Evolutionary conservation across 2,113 vertebrate genomes (phyloP).

Genomic region (Otus sunia): DNA sequence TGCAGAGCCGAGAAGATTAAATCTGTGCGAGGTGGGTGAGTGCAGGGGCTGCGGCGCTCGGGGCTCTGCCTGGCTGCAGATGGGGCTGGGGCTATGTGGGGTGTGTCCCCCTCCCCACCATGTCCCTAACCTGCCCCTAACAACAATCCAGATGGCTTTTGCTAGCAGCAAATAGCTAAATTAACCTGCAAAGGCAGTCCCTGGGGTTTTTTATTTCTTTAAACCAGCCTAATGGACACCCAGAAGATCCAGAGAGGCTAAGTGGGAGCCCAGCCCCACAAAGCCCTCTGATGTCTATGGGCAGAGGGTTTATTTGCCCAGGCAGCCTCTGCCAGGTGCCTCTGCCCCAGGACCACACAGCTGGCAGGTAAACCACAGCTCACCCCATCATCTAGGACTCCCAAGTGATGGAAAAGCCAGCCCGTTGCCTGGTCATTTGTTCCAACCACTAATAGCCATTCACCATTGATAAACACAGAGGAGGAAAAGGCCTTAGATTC

Average conservation of each 20-base stretch:
- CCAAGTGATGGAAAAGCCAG: not conserved
- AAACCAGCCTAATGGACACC: not conserved
- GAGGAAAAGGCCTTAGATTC: not conserved
- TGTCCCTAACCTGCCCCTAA: not conserved
- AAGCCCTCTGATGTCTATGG: not conserved
- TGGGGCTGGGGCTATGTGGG: not conserved
- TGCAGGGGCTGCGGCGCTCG: not conserved
- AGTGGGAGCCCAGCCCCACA: not conserved
- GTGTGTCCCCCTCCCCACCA: not conserved
- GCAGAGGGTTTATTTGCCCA: not conserved
- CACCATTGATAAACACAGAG: not conserved
- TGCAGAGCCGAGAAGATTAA: slow-evolving; percentile 29
- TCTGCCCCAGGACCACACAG: not conserved
- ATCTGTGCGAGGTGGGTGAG: not conserved
- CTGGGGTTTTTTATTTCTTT: not conserved
- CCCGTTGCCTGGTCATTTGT: not conserved
- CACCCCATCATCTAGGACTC: not conserved
- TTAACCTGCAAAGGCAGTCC: not conserved
- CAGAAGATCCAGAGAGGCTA: not conserved
- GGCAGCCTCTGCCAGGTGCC: not conserved
- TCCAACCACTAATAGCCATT: not conserved
- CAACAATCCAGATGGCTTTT: not conserved
- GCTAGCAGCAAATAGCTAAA: not conserved
- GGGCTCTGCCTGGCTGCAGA: not conserved
- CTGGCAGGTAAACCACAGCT: not conserved